Base-by-base conservation (phyloP, 2,888 invertebrate genomes). In the Campaea margaritaria region DNA sequence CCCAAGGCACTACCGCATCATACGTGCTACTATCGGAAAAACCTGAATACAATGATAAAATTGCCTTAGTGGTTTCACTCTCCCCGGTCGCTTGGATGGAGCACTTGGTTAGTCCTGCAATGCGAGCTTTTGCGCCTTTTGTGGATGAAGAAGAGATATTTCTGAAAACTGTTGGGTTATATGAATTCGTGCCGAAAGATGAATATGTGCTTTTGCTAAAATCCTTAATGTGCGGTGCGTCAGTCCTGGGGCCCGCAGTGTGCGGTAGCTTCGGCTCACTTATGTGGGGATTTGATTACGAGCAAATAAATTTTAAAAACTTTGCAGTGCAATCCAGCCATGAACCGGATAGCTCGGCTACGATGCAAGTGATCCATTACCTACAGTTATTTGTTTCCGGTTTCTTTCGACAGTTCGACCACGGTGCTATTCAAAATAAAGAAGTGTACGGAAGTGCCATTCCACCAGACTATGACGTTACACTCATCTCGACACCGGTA, bases 341-440 rank as follows among this genome's bases (percentile, higher is more conserved):
- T 69, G 83, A 93, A 0, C 96, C 96, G 0, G 95, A 96, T 0
- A 96, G 96, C 1, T 90, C 95, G 0, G 93, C 96, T 0, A 93
- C 94, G 0, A 93, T 94, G 72, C 96, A 96, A 79, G 79, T 96
- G 4, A 86, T 94, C 5, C 97, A 97, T 82, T 97, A 94, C 75
- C 95, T 91, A 0, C 97, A 97, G 85, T 90, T 94, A 15, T 93
- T 94, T 14, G 73, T 80, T 11, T 92, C 91, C 0, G 88, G 87
- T 0, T 69, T 79, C 0, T 94, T 94, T 76, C 86, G 93, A 13
- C 93, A 94, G 62, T 95, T 93, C 70, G 94, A 95, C 75, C 87
- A 93, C 63, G 95, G 95, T 9, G 75, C 64, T 34, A 67, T 76
- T 63, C 21, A 83, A 0, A 96, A 96, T 76, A 77, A 90, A 31